Base-by-base conservation (phyloP, 2,888 invertebrate genomes). In the Amiota communis region DNA sequence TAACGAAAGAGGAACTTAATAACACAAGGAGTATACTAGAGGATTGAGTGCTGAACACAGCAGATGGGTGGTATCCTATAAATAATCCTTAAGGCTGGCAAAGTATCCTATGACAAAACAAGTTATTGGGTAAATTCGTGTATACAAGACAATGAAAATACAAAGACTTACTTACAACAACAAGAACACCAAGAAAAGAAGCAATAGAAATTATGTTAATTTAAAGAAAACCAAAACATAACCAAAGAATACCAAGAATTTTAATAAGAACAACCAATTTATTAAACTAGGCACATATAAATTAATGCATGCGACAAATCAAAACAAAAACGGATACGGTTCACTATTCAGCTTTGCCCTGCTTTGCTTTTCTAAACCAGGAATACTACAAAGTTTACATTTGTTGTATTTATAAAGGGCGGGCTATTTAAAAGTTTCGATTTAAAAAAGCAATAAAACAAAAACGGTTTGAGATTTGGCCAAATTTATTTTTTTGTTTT, bases 291-390 rank as follows among this genome's bases (percentile, higher is more conserved):
- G 76, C 75, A 78, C 77, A 79, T 76, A 83, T 78, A 78, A 82
- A 79, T 78, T 77, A 78, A 75, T 74, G 77, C 81, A 74, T 77
- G 77, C 79, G 83, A 83, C 84, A 83, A 82, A 80, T 79, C 78
- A 74, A 71, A 70, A 15, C 17, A 53, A 48, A 67, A 46, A 23
- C 15, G 70, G n/a, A 48, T 36, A 11, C n/a, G n/a, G n/a, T n/a
- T n/a, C n/a, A n/a, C n/a, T n/a, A n/a, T n/a, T 36, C 36, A 23
- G 36, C 6, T 36, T 36, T 36, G 2, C 6, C n/a, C n/a, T 36
- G 36, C 36, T 4, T 36, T 36, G 36, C 36, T 6, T 6, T 36
- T 6, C 36, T n/a, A n/a, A n/a, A n/a, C n/a, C n/a, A n/a, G n/a
- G n/a, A n/a, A n/a, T n/a, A n/a, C n/a, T n/a, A n/a, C n/a, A n/a